Evolutionary conservation across 2,797 vertebrate species (phyloP), one percentile per base, ranked within the genome.

Genomic region (Thalassophryne amazonica): DNA sequence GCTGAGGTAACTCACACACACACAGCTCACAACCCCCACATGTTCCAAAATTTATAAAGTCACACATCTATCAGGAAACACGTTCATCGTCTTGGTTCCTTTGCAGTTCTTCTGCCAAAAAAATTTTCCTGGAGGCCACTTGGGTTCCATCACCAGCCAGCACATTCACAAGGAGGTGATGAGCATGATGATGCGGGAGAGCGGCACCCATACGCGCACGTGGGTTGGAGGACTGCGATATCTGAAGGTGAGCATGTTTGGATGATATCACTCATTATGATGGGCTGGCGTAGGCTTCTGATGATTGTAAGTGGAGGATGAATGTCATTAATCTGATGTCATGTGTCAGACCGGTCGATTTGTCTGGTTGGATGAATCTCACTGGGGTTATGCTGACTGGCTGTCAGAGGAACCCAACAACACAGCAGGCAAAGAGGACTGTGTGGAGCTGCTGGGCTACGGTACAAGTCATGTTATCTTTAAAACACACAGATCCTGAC

Each of bases 281-380:
- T 29, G 2, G 6, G 20, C 20, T 2, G 2, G 20, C n/a, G n/a
- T n/a, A n/a, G n/a, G n/a, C n/a, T n/a, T n/a, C n/a, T n/a, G n/a
- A 17, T 37, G 12, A 37, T 24, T 40, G 5, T 24, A 23, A 13
- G 13, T 12, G 12, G 5, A 18, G 27, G 33, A 12, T 35, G 0
- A 28, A 7, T 11, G 2, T 69, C 7, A 19, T 57, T 29, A 37
- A 37, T 48, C 4, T 16, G 13, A 13, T 46, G 16, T 41, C 45
- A 4, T 24, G 17, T 65, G 15, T 61, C 71, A 88, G 86, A 82
- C 54, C 0, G 42, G 41, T 2, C 43, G 46, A 23, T 87, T 89
- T 10, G 16, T 68, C 61, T 90, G 86, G 86, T 39, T 86, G 78
- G 84, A 89, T 7, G 76, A 86, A 24, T 62, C 68, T 13, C 41